Evolutionary conservation across 1,140 invertebrate genomes (phyloP).

Genomic region (Nomia melanderi): DNA sequence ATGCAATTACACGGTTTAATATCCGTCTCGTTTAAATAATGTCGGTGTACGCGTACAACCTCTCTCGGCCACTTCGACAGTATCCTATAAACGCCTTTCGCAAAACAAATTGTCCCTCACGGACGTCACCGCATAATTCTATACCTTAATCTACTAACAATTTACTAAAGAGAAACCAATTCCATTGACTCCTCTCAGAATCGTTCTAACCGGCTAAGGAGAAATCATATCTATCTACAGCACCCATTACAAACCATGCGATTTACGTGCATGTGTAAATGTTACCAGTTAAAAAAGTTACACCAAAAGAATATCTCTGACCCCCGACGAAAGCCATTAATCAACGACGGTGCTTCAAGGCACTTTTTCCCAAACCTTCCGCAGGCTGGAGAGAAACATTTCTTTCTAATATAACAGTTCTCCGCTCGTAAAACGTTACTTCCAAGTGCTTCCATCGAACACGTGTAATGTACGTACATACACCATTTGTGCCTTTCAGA

Average conservation of each 20-base stretch:
- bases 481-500: background rate
- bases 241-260: constrained; percentile 44
- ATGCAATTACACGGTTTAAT: constrained; percentile 3
- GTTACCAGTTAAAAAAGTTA: constrained; percentile 18
- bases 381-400: background rate
- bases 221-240: constrained; percentile 23
- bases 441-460: background rate
- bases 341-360: constrained; percentile 15
- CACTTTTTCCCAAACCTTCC: constrained; percentile 13
- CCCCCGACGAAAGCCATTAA: background rate
- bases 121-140: background rate
- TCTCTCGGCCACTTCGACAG: background rate
- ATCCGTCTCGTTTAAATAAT: background rate
- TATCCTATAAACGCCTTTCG: background rate
- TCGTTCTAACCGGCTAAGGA: background rate
- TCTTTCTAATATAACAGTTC: background rate
- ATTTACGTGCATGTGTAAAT: constrained; percentile 42
- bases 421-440: background rate
- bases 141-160: background rate
- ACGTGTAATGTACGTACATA: too few relatives aligned
- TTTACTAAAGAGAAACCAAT: background rate
- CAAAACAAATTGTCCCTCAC: background rate
- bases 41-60: background rate
- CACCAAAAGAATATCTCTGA: background rate
- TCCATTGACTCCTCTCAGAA: background rate